phyloP scores from a whole-genome alignment of 2,888 invertebrate genomes.

The Yponomeuta evonymella region DNA sequence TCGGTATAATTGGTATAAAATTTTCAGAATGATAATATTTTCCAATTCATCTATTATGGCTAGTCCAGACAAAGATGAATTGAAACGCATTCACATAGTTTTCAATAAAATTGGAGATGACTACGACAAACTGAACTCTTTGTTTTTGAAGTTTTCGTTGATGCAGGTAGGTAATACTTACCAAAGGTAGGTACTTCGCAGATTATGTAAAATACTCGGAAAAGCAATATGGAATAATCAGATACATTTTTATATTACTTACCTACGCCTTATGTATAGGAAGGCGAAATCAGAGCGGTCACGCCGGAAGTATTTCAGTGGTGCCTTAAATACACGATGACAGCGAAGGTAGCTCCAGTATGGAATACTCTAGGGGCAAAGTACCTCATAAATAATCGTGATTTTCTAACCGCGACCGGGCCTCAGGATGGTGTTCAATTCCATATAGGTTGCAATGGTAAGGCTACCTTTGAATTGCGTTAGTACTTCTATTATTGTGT shows the following conservation, averaged over 20 bases:
- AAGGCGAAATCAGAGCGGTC: slow-evolving; percentile 41
- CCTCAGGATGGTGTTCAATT: slow-evolving; percentile 53
- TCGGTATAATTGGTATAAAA: too few relatives aligned
- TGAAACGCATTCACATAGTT: slow-evolving; percentile 56
- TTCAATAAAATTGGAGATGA: slow-evolving; percentile 54
- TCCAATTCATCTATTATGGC: slow-evolving; percentile 59
- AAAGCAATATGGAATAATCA: neutral
- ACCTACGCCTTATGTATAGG: slow-evolving; percentile 30
- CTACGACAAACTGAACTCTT: slow-evolving; percentile 51
- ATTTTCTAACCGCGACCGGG: slow-evolving; percentile 46
- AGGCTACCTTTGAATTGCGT: neutral
- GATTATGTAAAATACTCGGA: too few relatives aligned
- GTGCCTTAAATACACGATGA: slow-evolving; percentile 62
- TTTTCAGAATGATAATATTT: slow-evolving; percentile 62
- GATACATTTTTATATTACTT: neutral
- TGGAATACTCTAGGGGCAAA: slow-evolving; percentile 55
- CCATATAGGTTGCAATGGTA: slow-evolving; percentile 39
- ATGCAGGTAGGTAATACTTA: slow-evolving; percentile 50
- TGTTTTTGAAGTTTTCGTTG: slow-evolving; percentile 57
- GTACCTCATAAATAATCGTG: slow-evolving; percentile 58
- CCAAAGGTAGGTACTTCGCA: too few relatives aligned
- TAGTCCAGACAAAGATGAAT: slow-evolving; percentile 55
- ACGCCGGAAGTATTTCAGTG: slow-evolving; percentile 47
- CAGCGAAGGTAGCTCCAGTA: slow-evolving; percentile 56
- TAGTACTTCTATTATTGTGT: too few relatives aligned